Evolutionary conservation across 92 coral and sea anemone species (phyloP).

Genomic region (Meandrina meandrites): DNA sequence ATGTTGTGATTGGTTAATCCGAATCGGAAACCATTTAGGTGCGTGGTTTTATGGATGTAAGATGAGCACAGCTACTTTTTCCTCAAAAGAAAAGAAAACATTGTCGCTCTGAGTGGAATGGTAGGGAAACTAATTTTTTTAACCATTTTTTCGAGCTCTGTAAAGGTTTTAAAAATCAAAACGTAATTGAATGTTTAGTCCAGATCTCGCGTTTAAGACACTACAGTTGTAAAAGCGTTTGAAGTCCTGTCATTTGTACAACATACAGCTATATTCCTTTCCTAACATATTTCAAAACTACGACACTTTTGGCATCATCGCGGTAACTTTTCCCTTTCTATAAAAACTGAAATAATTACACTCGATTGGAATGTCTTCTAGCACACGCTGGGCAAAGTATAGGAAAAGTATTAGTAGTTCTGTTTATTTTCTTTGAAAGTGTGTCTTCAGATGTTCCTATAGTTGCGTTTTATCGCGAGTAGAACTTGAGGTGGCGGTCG

Average conservation of each 20-base stretch:
- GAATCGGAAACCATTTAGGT: neutral
- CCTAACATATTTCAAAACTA: neutral
- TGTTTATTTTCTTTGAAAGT: neutral
- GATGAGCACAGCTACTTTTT: neutral
- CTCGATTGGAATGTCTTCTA: neutral
- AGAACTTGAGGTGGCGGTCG: constrained; percentile 98
- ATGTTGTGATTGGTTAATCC: neutral
- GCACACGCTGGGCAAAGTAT: neutral
- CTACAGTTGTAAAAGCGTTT: neutral
- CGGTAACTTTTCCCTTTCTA: neutral
- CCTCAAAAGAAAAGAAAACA: neutral
- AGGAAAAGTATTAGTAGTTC: neutral
- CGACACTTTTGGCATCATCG: neutral
- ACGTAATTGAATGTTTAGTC: neutral
- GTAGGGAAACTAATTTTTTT: too few relatives aligned
- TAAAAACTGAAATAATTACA: neutral
- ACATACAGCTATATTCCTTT: neutral
- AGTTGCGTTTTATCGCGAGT: constrained; percentile 43
- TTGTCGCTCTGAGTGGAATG: too few relatives aligned
- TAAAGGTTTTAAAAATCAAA: too few relatives aligned
- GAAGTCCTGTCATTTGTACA: neutral
- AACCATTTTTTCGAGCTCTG: too few relatives aligned
- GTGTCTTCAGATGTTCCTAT: neutral
- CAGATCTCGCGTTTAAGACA: neutral
- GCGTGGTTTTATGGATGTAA: too few relatives aligned